These are phyloP conservation scores for Bergia sp. DNA, from an alignment of 92 coral and sea anemone species.

Conservation along the genomic window DNA sequence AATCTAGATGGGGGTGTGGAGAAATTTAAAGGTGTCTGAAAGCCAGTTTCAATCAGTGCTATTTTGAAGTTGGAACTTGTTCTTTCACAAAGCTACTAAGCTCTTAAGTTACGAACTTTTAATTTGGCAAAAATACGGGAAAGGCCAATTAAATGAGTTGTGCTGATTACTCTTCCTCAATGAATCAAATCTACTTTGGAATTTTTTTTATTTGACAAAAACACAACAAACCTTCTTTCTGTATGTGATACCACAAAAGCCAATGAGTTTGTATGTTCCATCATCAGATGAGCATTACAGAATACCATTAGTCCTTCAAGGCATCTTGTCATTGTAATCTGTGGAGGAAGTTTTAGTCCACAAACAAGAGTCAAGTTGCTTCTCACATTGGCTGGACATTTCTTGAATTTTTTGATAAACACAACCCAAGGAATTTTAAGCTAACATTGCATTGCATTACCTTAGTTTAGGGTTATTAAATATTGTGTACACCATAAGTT, in stretches of 20 bases:
- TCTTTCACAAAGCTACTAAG: too few relatives aligned
- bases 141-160: too few relatives aligned
- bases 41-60: too few relatives aligned
- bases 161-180: too few relatives aligned
- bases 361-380: neutral
- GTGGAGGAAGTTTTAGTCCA: neutral
- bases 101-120: too few relatives aligned
- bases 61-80: too few relatives aligned
- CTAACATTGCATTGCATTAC: neutral
- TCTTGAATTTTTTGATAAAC: neutral
- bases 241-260: constrained; percentile 83
- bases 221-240: constrained; percentile 66
- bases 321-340: constrained; percentile 81
- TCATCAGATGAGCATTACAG: constrained; percentile 89
- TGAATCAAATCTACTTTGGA: too few relatives aligned
- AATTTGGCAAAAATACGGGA: too few relatives aligned
- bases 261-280: constrained; percentile 83
- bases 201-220: neutral
- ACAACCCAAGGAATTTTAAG: neutral
- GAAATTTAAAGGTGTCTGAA: too few relatives aligned
- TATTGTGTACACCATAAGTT: too few relatives aligned
- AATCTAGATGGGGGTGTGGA: too few relatives aligned
- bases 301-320: constrained; percentile 89
- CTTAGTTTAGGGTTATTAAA: neutral
- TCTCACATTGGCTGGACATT: neutral